phyloP scores from a whole-genome alignment of 2,797 vertebrate species.

The Trichosurus vulpecula region DNA sequence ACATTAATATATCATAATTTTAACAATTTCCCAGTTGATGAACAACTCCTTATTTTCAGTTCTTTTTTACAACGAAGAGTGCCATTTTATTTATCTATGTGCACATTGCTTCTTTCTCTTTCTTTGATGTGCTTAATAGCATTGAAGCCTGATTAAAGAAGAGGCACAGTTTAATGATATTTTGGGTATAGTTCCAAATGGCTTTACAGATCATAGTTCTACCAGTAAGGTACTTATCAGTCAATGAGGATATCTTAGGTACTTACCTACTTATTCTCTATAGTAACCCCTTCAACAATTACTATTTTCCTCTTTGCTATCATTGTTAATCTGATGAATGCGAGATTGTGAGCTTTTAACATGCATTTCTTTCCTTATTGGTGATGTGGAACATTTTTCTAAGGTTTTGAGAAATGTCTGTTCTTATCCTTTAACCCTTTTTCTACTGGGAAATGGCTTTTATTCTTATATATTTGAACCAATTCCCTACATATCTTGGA shows the following conservation, averaged over 20 bases:
- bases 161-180: neutral
- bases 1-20: neutral
- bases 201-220: neutral
- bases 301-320: no score
- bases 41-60: neutral
- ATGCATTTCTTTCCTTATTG: neutral
- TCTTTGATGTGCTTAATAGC: no score
- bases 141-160: neutral
- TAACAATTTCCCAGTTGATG: neutral
- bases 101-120: neutral
- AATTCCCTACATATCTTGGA: neutral
- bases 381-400: neutral
- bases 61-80: neutral
- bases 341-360: neutral
- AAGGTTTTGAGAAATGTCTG: neutral
- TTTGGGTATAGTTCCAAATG: neutral
- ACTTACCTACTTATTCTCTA: neutral
- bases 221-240: neutral
- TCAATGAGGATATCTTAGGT: neutral
- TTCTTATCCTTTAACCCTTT: neutral
- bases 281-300: no score
- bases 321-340: neutral
- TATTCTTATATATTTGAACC: neutral
- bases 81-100: neutral
- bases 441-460: neutral